Evolutionary conservation across 2,888 invertebrate species (phyloP).

Genomic region (Pristionchus arcanus): DNA sequence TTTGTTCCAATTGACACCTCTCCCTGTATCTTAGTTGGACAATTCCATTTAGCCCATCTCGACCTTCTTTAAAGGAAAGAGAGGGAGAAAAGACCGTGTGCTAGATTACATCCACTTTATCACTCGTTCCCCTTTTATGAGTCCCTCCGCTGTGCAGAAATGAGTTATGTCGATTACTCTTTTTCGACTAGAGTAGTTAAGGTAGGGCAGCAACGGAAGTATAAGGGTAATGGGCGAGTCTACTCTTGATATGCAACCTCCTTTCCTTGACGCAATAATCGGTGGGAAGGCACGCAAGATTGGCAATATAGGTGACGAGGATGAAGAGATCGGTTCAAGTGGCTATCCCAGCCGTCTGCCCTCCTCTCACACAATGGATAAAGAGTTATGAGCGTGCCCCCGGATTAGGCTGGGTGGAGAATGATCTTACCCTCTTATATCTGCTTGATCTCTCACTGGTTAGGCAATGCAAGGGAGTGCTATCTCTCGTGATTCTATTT

Average conservation of each 20-base stretch:
- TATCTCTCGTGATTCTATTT: too few relatives aligned
- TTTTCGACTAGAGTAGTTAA: not conserved
- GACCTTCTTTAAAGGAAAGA: conserved; percentile 24
- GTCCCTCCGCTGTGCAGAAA: conserved; percentile 30
- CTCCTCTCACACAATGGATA: conserved; percentile 34
- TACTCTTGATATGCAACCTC: not conserved
- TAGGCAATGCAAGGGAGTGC: not conserved
- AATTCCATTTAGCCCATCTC: conserved; percentile 13
- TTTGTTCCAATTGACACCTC: conserved; percentile 45
- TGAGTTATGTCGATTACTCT: conserved; percentile 31
- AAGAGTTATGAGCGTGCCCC: conserved; percentile 30
- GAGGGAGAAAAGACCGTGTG: not conserved
- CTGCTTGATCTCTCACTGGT: not conserved
- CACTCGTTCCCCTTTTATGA: conserved; percentile 42
- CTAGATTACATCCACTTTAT: conserved; percentile 41
- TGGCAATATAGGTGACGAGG: conserved; percentile 38
- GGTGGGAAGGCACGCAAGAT: conserved; percentile 27
- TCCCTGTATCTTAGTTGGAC: conserved; percentile 20
- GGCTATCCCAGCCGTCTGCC: conserved; percentile 13
- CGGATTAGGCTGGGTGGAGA: conserved; percentile 25
- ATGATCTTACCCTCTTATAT: not conserved
- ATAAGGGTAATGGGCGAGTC: not conserved
- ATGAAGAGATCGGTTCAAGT: conserved; percentile 20
- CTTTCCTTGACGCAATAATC: conserved; percentile 40
- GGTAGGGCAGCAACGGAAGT: not conserved